A percentile compares a stretch with the other conserved stretches of the same genome.
Evolutionary conservation across 30 jellyfish, hydroid and myxozoan genomes (phyloP).

Genomic region (Nemopilema nomurai): DNA sequence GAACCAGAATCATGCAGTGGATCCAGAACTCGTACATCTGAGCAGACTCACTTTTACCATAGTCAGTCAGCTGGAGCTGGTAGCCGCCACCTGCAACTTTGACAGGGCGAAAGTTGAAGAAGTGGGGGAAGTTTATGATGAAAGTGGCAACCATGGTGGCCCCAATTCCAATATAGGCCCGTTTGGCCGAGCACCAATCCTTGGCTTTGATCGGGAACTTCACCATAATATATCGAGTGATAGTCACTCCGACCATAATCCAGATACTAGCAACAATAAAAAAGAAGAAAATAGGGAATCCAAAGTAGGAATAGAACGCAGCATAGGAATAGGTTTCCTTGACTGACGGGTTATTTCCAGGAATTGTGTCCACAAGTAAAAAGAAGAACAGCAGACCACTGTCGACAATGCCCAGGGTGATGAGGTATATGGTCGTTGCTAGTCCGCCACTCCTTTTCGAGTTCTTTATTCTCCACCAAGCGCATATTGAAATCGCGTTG

Average conservation of each 20-base stretch:
- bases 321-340: constrained; percentile 64
- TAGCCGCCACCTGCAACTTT: constrained; percentile 62
- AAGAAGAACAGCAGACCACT: constrained; percentile 86
- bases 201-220: constrained; percentile 72
- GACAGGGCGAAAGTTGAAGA: constrained; percentile 74
- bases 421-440: constrained; percentile 74
- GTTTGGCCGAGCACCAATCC: constrained; percentile 68
- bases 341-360: constrained; percentile 49
- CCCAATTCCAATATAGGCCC: constrained; percentile 76
- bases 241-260: constrained; percentile 83
- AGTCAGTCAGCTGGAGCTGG: constrained; percentile 53
- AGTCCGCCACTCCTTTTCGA: constrained; percentile 53
- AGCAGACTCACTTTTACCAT: constrained; percentile 73
- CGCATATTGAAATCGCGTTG: constrained; percentile 64
- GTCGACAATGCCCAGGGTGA: constrained; percentile 81
- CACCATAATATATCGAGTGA: constrained; percentile 83
- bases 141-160: constrained; percentile 37
- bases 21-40: constrained; percentile 88
- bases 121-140: constrained; percentile 83
- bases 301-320: constrained; percentile 70
- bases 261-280: constrained; percentile 83
- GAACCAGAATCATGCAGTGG: constrained; percentile 82
- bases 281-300: constrained; percentile 81
- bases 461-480: constrained; percentile 71
- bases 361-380: constrained; percentile 65